A percentile compares a stretch with the other conserved stretches of the same genome.
These are phyloP conservation scores for Colistium nudipinnis DNA, from an alignment of 2,113 vertebrate species.

Conservation along the genomic window DNA sequence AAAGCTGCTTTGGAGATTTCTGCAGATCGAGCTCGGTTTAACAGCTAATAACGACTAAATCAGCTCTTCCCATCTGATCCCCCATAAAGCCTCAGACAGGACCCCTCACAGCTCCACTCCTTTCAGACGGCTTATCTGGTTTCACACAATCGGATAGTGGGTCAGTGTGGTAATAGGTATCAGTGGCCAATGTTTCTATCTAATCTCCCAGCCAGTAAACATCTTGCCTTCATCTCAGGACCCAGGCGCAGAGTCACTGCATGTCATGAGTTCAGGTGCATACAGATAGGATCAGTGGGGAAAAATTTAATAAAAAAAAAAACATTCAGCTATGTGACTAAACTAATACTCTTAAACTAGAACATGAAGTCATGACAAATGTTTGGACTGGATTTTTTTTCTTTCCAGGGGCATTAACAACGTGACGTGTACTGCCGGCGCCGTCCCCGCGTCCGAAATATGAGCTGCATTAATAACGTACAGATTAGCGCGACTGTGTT, in stretches of 20 bases:
- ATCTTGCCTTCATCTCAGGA: constrained; percentile 17
- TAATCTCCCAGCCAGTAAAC: constrained; percentile 65
- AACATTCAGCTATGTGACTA: constrained; percentile 21
- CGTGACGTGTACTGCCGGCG: constrained; percentile 5
- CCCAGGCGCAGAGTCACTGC: constrained; percentile 40
- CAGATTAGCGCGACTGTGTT: neutral
- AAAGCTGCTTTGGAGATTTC: constrained; percentile 36
- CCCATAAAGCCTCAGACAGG: constrained; percentile 57
- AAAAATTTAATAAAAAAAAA: too few relatives aligned
- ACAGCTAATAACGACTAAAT: constrained; percentile 64
- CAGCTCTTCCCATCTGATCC: constrained; percentile 66
- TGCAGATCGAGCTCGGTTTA: constrained; percentile 46
- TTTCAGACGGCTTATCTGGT: constrained; percentile 73
- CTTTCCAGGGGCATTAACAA: constrained; percentile 2
- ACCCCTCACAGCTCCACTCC: constrained; percentile 65
- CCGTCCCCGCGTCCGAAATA: neutral
- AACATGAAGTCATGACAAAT: constrained; percentile 23
- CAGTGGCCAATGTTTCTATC: constrained; percentile 63
- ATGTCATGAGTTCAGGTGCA: constrained; percentile 32
- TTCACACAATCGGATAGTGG: constrained; percentile 71
- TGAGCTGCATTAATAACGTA: neutral
- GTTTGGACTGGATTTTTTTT: constrained; percentile 32
- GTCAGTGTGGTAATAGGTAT: constrained; percentile 66
- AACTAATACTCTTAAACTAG: constrained; percentile 27
- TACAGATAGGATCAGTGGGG: constrained; percentile 11